A percentile compares a stretch with the other conserved stretches of the same genome.
Conservation (phyloP, 2,113 vertebrate genomes). For the Buteo buteo region DNA sequence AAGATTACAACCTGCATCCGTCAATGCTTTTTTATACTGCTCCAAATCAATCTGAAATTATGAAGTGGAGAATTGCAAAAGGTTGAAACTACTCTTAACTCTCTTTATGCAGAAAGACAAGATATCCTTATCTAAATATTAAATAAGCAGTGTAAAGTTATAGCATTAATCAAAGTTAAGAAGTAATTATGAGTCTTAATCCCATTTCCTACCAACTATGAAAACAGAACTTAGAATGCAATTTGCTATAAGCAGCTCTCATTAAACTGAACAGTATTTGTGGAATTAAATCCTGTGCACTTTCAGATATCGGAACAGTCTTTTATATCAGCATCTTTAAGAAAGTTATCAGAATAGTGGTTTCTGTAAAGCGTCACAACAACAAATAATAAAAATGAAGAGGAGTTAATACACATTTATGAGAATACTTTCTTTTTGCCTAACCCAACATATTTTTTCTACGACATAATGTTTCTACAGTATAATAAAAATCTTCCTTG, state of each 20-base stretch:
- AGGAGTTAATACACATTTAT: neutral
- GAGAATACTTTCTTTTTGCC: neutral
- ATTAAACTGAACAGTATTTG: neutral
- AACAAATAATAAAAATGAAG: neutral
- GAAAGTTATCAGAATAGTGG: neutral
- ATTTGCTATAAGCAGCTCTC: neutral
- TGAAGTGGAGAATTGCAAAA: neutral
- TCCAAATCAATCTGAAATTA: conserved; percentile 89
- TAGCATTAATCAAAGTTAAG: neutral
- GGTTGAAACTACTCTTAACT: neutral
- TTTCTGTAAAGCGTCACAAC: neutral
- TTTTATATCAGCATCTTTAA: neutral
- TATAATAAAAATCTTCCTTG: neutral
- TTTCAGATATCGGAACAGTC: neutral
- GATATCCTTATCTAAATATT: neutral
- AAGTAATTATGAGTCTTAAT: neutral
- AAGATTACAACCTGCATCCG: conserved; percentile 89
- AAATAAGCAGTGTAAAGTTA: neutral
- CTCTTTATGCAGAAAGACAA: neutral
- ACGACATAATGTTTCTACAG: neutral
- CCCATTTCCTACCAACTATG: neutral
- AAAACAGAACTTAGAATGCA: neutral
- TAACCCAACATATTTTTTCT: neutral
- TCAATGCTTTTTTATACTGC: conserved; percentile 91
- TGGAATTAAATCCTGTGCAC: neutral